phyloP scores from a whole-genome alignment of 2,113 vertebrate genomes.

The Cephalopterus ornatus region DNA sequence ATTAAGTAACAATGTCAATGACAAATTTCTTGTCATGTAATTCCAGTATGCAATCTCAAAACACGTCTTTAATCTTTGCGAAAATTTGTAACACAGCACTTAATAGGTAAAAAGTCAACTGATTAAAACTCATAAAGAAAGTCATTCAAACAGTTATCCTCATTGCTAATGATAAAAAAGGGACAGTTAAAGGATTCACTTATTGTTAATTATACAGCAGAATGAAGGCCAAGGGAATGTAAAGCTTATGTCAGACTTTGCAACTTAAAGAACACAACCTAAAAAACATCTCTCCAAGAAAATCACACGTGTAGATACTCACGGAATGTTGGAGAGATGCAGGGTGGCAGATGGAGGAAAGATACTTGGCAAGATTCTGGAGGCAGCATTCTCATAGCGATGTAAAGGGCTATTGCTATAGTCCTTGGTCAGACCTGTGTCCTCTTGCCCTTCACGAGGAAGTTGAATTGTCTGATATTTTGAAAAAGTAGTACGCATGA shows the following conservation, averaged over 20 bases:
- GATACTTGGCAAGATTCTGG: slow-evolving; percentile 84
- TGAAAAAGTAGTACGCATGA: slow-evolving; percentile 78
- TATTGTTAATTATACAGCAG: not conserved
- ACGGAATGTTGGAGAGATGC: slow-evolving; percentile 89
- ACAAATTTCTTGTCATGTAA: not conserved
- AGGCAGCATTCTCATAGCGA: slow-evolving; percentile 84
- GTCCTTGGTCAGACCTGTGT: slow-evolving; percentile 82
- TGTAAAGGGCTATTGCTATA: slow-evolving; percentile 83
- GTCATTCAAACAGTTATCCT: not conserved
- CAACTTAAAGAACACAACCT: not conserved
- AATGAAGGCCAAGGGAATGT: not conserved
- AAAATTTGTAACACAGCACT: not conserved
- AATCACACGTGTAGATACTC: slow-evolving; percentile 59
- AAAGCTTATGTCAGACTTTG: not conserved
- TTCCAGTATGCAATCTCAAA: not conserved
- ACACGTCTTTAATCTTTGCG: not conserved
- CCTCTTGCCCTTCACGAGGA: slow-evolving; percentile 77
- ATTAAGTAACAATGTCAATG: not conserved
- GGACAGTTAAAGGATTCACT: not conserved
- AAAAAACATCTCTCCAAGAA: not conserved
- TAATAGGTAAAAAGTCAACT: not conserved
- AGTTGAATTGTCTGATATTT: slow-evolving; percentile 81
- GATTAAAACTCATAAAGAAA: not conserved
- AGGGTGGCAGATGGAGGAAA: slow-evolving; percentile 85
- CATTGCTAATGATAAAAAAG: not conserved